Conservation (phyloP, 1,140 invertebrate genomes). For the Sesamia nonagrioides region DNA sequence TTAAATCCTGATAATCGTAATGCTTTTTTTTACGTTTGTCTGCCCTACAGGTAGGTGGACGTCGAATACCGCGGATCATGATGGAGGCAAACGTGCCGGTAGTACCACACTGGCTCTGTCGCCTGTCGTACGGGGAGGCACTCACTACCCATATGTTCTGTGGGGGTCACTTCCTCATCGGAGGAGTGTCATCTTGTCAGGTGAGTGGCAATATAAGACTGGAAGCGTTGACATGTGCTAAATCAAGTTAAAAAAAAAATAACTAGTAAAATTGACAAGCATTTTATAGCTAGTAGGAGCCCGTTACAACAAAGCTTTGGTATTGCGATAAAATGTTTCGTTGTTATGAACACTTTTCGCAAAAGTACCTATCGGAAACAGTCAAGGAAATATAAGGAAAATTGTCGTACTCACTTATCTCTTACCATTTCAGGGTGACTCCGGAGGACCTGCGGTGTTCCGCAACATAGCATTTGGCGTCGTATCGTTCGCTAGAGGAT, state of each 20-base stretch:
- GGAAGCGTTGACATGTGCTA: background rate
- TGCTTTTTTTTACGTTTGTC: background rate
- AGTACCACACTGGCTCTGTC: conserved; percentile 81
- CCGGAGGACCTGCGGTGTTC: conserved; percentile 82
- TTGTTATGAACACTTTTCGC: too few species aligned
- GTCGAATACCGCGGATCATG: conserved; percentile 77
- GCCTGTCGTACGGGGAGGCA: conserved; percentile 77
- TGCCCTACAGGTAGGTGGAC: conserved; percentile 65
- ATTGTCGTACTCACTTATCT: background rate
- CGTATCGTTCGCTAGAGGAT: conserved; percentile 82
- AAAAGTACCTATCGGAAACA: too few species aligned
- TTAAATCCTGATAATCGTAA: too few species aligned
- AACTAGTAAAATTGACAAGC: too few species aligned
- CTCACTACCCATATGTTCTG: conserved; percentile 85
- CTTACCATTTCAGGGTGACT: conserved; percentile 76
- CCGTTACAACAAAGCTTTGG: too few species aligned
- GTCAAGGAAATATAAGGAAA: too few species aligned
- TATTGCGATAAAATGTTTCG: too few species aligned
- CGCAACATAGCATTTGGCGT: conserved; percentile 80
- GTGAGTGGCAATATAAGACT: conserved; percentile 55
- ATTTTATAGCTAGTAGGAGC: too few species aligned
- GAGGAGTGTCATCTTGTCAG: conserved; percentile 84
- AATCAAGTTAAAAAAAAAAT: too few species aligned
- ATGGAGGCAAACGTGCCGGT: conserved; percentile 82
- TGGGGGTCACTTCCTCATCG: conserved; percentile 82